Evolutionary conservation across 1,140 invertebrate species (phyloP).

Genomic region (Drosophila virilis): DNA sequence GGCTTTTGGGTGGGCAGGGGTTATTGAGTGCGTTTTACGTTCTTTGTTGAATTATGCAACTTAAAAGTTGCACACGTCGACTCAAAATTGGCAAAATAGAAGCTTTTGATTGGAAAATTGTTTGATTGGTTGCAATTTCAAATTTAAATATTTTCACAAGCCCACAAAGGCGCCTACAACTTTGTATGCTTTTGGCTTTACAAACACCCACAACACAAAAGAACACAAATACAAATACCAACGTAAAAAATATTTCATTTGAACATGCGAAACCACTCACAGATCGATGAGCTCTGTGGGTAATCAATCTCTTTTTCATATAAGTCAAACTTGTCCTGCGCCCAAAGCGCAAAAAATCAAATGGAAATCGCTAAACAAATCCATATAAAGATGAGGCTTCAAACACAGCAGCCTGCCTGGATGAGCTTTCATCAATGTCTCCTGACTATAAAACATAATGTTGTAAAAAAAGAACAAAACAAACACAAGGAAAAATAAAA

Average conservation of each 20-base stretch:
- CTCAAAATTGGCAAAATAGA: slow-evolving; percentile 74
- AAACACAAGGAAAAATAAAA: slow-evolving; percentile 30
- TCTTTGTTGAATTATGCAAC: slow-evolving; percentile 83
- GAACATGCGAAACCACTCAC: slow-evolving; percentile 78
- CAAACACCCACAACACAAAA: slow-evolving; percentile 17
- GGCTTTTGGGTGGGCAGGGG: neutral
- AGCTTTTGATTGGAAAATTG: slow-evolving; percentile 82
- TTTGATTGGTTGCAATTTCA: slow-evolving; percentile 83
- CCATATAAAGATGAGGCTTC: slow-evolving; percentile 16
- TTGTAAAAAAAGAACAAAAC: slow-evolving; percentile 25
- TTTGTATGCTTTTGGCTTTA: slow-evolving; percentile 14
- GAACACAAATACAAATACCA: slow-evolving; percentile 1
- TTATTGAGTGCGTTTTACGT: slow-evolving; percentile 31
- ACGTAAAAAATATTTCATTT: slow-evolving; percentile 29
- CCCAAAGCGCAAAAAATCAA: slow-evolving; percentile 50
- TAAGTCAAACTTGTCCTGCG: slow-evolving; percentile 71
- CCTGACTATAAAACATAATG: slow-evolving; percentile 52
- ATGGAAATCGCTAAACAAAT: slow-evolving; percentile 29
- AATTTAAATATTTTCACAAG: slow-evolving; percentile 81
- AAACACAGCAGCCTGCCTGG: slow-evolving; percentile 17
- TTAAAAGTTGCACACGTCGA: slow-evolving; percentile 76
- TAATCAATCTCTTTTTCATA: slow-evolving; percentile 69
- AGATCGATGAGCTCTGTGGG: slow-evolving; percentile 43
- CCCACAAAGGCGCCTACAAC: slow-evolving; percentile 36
- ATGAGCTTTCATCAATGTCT: slow-evolving; percentile 58